Evolutionary conservation across 2,888 invertebrate genomes (phyloP).

Genomic region (Thyatira batis): DNA sequence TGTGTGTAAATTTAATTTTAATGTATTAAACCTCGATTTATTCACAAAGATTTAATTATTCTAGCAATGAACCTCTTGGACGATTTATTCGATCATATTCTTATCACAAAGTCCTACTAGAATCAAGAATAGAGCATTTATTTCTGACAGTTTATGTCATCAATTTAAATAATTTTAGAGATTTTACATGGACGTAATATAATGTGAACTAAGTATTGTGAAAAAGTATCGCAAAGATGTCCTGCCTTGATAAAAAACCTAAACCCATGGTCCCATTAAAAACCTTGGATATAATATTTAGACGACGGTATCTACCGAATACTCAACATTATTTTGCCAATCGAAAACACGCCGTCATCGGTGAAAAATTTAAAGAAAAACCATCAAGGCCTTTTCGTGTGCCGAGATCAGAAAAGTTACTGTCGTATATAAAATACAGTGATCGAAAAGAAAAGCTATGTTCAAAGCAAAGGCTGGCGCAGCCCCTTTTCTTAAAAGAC

Average conservation of each 20-base stretch:
- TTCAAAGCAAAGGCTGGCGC: conserved; percentile 46
- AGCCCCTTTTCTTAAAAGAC: conserved; percentile 67
- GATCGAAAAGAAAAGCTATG: conserved; percentile 64
- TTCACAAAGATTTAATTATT: no score
- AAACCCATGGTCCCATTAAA: conserved; percentile 72
- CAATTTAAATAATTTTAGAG: neutral
- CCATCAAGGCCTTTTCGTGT: conserved; percentile 56
- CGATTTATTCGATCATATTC: no score
- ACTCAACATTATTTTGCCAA: conserved; percentile 76
- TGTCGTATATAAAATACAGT: conserved; percentile 74
- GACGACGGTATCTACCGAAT: conserved; percentile 71
- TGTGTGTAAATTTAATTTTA: no score
- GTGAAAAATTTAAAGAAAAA: conserved; percentile 38
- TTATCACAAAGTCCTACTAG: no score
- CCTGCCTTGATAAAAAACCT: conserved; percentile 58
- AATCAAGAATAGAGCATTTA: no score
- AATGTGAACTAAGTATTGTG: conserved; percentile 7
- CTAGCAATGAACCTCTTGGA: no score
- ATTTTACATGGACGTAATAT: conserved; percentile 1
- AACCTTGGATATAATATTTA: conserved; percentile 71
- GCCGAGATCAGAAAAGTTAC: conserved; percentile 68
- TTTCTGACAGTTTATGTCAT: neutral
- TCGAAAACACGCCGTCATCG: conserved; percentile 55
- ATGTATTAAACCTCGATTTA: no score
- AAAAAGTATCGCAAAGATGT: conserved; percentile 32